Evolutionary conservation across 2,888 invertebrate species (phyloP).

Genomic region (Mythimna pallens): DNA sequence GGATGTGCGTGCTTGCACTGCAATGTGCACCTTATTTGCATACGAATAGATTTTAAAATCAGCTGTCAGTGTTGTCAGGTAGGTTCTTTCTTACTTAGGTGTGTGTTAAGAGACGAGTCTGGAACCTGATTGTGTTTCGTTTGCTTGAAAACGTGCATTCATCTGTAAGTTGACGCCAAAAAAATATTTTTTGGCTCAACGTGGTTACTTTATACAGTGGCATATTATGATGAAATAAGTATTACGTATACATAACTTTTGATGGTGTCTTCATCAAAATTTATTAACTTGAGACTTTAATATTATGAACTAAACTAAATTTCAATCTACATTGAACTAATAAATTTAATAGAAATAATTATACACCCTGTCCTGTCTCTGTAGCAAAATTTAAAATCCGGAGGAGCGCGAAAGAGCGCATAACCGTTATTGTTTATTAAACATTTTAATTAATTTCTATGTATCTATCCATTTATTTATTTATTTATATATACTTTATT

Average conservation of each 20-base stretch:
- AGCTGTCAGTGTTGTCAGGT: slow-evolving; percentile 32
- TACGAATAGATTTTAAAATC: slow-evolving; percentile 51
- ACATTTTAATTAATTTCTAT: too few species aligned
- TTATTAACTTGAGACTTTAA: not conserved
- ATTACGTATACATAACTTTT: too few species aligned
- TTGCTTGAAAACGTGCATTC: slow-evolving; percentile 55
- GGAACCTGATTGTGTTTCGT: slow-evolving; percentile 63
- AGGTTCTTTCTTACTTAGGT: slow-evolving; percentile 43
- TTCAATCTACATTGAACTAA: not conserved
- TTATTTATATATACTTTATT: too few species aligned
- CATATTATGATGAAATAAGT: too few species aligned
- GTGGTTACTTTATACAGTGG: too few species aligned
- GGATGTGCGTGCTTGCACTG: slow-evolving; percentile 59
- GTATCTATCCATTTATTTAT: too few species aligned
- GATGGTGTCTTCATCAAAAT: too few species aligned
- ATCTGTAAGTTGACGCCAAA: slow-evolving; percentile 18
- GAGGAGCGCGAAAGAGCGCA: too few species aligned
- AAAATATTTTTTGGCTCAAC: slow-evolving; percentile 11
- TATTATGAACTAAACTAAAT: not conserved
- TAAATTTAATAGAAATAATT: too few species aligned
- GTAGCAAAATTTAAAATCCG: too few species aligned
- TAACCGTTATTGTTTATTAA: too few species aligned
- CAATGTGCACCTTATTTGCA: slow-evolving; percentile 57
- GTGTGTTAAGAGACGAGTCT: slow-evolving; percentile 35
- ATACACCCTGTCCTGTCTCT: too few species aligned